Evolutionary conservation across 2,797 vertebrate species (phyloP).

Genomic region (Allobates femoralis): DNA sequence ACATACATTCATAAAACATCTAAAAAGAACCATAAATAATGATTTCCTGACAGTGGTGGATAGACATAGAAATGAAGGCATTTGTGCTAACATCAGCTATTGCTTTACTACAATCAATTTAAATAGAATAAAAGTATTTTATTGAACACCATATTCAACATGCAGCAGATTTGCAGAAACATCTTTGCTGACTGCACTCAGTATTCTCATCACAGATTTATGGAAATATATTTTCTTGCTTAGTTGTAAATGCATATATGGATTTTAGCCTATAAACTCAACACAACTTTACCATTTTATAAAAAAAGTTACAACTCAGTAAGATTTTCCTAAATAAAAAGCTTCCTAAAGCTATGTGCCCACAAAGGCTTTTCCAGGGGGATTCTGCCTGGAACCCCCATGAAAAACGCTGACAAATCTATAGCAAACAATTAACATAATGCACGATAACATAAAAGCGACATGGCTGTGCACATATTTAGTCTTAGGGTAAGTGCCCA

Average conservation of each 20-base stretch:
- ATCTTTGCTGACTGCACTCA: conserved; percentile 2
- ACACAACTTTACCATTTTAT: not conserved
- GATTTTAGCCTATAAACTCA: not conserved
- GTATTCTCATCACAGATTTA: not conserved
- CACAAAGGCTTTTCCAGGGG: too few species aligned
- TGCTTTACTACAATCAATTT: not conserved
- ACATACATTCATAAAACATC: not conserved
- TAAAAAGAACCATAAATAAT: not conserved
- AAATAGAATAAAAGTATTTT: not conserved
- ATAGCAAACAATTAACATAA: too few species aligned
- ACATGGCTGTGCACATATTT: too few species aligned
- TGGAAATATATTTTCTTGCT: not conserved
- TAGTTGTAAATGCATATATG: not conserved
- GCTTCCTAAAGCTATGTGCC: too few species aligned
- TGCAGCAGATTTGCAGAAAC: not conserved
- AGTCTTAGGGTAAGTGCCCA: too few species aligned
- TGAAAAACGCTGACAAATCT: too few species aligned
- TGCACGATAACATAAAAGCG: too few species aligned
- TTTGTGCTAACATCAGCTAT: not conserved
- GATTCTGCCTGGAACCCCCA: too few species aligned
- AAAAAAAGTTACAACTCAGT: too few species aligned
- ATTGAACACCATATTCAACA: not conserved
- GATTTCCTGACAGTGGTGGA: not conserved
- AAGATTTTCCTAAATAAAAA: too few species aligned
- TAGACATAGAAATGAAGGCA: not conserved